These are phyloP conservation scores for Lipophrys pholis DNA, from an alignment of 2,113 vertebrate genomes.

Conservation along the genomic window DNA sequence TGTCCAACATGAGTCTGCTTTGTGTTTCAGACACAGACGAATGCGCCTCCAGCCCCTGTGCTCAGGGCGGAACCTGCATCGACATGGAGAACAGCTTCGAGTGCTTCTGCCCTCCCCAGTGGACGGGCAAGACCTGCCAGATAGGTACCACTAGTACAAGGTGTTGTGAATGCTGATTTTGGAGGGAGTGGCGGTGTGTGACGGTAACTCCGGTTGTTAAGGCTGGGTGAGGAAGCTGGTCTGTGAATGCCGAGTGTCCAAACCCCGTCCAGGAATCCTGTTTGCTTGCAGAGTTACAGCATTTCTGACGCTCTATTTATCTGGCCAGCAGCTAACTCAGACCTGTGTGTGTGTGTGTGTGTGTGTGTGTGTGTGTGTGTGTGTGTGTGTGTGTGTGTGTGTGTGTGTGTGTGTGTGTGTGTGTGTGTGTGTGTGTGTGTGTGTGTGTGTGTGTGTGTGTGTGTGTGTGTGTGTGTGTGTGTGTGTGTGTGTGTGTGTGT, in stretches of 20 bases:
- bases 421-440: no score
- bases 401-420: no score
- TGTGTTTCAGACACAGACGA: conserved; percentile 90
- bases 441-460: no score
- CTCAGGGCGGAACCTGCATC: conserved; percentile 91
- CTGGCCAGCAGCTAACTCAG: conserved; percentile 43
- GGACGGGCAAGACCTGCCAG: conserved; percentile 94
- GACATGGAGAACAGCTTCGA: conserved; percentile 91
- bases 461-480: no score
- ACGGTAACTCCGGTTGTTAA: no score
- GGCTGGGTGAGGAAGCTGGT: no score
- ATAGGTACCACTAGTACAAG: no score
- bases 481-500: conserved; percentile 35
- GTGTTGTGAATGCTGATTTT: background rate
- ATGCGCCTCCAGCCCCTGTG: conserved; percentile 91
- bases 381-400: no score
- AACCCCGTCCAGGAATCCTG: conserved; percentile 28
- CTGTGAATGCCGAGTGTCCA: conserved; percentile 6
- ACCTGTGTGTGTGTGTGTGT: no score
- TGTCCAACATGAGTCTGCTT: no score
- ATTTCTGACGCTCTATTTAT: conserved; percentile 56
- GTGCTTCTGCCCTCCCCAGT: conserved; percentile 92
- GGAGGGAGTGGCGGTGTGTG: background rate
- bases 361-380: no score
- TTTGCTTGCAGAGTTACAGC: conserved; percentile 40